phyloP scores from a whole-genome alignment of 2,888 invertebrate genomes.

The Lysandra bellargus region DNA sequence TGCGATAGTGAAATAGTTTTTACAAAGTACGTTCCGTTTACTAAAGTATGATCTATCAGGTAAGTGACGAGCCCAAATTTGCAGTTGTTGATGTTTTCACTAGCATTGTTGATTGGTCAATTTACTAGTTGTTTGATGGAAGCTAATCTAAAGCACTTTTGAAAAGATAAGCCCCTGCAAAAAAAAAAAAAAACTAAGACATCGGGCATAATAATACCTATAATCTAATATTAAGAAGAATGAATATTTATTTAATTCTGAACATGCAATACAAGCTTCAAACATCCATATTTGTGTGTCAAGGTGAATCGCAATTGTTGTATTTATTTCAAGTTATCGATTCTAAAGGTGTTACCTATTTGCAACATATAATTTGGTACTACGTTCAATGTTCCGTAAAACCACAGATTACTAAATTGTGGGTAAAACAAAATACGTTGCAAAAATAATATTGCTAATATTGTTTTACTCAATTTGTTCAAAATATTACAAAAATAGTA shows the following conservation, averaged over 20 bases:
- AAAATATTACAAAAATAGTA: background rate
- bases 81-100: no score
- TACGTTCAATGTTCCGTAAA: background rate
- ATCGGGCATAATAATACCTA: no score
- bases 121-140: no score
- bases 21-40: no score
- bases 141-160: no score
- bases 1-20: no score
- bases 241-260: background rate
- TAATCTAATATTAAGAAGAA: background rate
- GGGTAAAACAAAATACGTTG: no score
- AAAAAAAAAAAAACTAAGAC: no score
- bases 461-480: background rate
- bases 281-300: slow-evolving; percentile 18
- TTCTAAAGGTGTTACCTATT: background rate
- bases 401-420: background rate
- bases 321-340: slow-evolving; percentile 10
- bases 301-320: slow-evolving; percentile 1
- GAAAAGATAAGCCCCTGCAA: no score
- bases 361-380: background rate
- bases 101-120: no score
- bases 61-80: no score
- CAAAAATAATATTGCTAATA: background rate
- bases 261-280: background rate
- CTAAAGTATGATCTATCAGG: no score